Evolutionary conservation across 2,888 invertebrate species (phyloP).

Genomic region (Drosophila tripunctata): DNA sequence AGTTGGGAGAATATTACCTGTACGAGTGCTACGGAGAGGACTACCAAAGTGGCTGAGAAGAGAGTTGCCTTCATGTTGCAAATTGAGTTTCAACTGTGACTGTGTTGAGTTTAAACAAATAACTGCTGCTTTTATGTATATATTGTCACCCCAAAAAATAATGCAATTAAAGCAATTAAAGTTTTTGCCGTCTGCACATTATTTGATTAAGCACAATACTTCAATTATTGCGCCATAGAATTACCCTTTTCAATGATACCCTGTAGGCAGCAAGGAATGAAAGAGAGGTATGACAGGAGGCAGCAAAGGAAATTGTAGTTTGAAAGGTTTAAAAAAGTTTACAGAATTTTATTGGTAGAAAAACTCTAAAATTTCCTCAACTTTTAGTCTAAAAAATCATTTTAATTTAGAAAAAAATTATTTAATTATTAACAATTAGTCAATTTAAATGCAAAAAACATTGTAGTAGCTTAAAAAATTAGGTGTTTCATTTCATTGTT

Average conservation of each 20-base stretch:
- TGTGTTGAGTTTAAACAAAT: slow-evolving; percentile 2
- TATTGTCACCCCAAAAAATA: slow-evolving; percentile 20
- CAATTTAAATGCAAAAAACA: too few relatives aligned
- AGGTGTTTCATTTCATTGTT: too few relatives aligned
- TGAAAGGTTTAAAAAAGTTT: too few relatives aligned
- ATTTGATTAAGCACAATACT: slow-evolving; percentile 72
- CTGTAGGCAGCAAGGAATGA: background rate
- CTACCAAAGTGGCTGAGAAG: slow-evolving; percentile 39
- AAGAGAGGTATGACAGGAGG: too few relatives aligned
- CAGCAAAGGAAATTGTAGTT: too few relatives aligned
- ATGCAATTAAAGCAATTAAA: slow-evolving; percentile 68
- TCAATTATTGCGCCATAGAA: slow-evolving; percentile 59
- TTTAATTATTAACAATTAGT: too few relatives aligned
- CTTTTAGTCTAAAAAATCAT: too few relatives aligned
- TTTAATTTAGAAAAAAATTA: too few relatives aligned
- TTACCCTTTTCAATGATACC: slow-evolving; percentile 31
- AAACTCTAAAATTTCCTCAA: too few relatives aligned
- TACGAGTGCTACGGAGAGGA: slow-evolving; percentile 50
- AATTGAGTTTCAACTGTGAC: slow-evolving; percentile 32
- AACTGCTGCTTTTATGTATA: slow-evolving; percentile 51
- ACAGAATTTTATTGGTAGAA: too few relatives aligned
- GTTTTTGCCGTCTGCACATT: slow-evolving; percentile 33
- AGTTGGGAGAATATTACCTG: slow-evolving; percentile 51
- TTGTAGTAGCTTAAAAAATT: too few relatives aligned
- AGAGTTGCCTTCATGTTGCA: slow-evolving; percentile 57